Percentiles rank a stretch among this genome's conserved stretches.
Evolutionary conservation across 1,140 invertebrate genomes (phyloP).

Genomic region (Conopomorpha cramerella): DNA sequence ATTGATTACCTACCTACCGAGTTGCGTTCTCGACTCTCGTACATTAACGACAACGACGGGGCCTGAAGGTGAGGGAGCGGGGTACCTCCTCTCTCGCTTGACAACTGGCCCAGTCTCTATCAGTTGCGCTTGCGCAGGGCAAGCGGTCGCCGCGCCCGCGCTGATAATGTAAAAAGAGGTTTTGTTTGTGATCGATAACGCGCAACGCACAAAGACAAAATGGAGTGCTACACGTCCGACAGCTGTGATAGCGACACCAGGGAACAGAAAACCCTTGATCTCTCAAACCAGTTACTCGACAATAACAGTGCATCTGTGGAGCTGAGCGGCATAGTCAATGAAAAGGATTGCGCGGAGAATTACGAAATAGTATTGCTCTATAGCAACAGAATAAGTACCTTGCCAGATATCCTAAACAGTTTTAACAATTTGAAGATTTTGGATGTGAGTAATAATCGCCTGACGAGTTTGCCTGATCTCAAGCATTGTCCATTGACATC

Average conservation of each 20-base stretch:
- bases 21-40: too few relatives aligned
- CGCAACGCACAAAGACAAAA: conserved; percentile 24
- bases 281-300: conserved; percentile 70
- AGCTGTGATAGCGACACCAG: conserved; percentile 76
- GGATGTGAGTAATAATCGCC: conserved; percentile 87
- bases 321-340: conserved; percentile 58
- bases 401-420: conserved; percentile 61
- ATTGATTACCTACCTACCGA: too few relatives aligned
- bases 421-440: conserved; percentile 75
- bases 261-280: conserved; percentile 70
- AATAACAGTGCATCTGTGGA: conserved; percentile 62
- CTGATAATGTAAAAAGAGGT: conserved; percentile 14
- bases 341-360: conserved; percentile 61
- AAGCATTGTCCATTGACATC: conserved; percentile 70
- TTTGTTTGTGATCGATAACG: conserved; percentile 8
- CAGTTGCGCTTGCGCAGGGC: conserved; percentile 33
- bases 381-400: conserved; percentile 67
- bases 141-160: conserved; percentile 10
- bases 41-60: too few relatives aligned
- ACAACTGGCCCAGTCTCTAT: too few relatives aligned
- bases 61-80: too few relatives aligned
- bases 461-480: conserved; percentile 77
- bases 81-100: too few relatives aligned
- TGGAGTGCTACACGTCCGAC: conserved; percentile 80
- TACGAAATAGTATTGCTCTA: conserved; percentile 74